phyloP scores from a whole-genome alignment of 2,797 vertebrate genomes.

The Florisuga fusca region DNA sequence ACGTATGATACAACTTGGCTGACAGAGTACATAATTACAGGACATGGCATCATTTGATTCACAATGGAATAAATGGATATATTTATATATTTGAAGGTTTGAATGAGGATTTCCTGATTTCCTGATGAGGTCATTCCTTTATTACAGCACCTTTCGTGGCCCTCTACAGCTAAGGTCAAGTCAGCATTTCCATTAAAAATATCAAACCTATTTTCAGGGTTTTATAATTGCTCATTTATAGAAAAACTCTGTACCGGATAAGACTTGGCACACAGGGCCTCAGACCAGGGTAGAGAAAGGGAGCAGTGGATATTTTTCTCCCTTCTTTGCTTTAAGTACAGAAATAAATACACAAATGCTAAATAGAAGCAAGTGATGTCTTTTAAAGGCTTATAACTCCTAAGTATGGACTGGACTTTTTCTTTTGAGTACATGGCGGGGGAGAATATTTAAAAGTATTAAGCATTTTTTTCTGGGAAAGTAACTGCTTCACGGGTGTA shows the following conservation, averaged over 20 bases:
- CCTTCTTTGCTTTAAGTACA: background rate
- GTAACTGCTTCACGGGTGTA: constrained; percentile 22
- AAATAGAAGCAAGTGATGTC: constrained; percentile 5
- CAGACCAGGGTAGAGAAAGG: background rate
- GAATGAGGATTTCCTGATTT: constrained; percentile 84
- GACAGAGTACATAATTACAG: constrained; percentile 78
- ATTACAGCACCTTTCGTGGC: constrained; percentile 69
- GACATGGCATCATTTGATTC: constrained; percentile 82
- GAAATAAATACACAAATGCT: constrained; percentile 31
- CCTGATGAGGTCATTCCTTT: constrained; percentile 82
- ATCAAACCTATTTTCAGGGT: constrained; percentile 47
- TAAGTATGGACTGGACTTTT: constrained; percentile 13
- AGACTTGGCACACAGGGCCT: background rate
- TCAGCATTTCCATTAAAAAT: constrained; percentile 70
- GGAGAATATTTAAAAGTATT: constrained; percentile 23
- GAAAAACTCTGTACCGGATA: constrained; percentile 29
- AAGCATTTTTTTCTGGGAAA: constrained; percentile 19
- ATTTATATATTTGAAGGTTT: constrained; percentile 80
- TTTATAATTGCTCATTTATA: constrained; percentile 58
- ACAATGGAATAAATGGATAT: constrained; percentile 79
- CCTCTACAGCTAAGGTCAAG: constrained; percentile 64
- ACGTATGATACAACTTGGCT: constrained; percentile 60
- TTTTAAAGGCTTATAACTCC: constrained; percentile 52
- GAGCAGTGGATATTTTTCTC: background rate
- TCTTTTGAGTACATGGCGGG: background rate